phyloP scores from a whole-genome alignment of 2,113 vertebrate genomes.

The Corvus hawaiiensis region DNA sequence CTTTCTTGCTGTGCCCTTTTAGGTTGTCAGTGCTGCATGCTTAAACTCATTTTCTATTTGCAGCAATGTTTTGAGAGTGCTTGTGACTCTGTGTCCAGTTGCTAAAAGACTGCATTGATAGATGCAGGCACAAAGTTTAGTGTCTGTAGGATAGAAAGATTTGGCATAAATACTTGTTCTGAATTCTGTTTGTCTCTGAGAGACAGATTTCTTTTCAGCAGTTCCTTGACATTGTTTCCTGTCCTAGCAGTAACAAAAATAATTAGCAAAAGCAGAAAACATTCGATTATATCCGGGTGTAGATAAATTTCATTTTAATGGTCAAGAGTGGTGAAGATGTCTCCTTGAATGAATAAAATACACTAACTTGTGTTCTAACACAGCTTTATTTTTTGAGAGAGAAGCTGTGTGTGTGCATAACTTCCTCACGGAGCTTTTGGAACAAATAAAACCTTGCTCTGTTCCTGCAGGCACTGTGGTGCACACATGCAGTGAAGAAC shows the following conservation, averaged over 20 bases:
- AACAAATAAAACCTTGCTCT: neutral
- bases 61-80: neutral
- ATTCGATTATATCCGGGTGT: neutral
- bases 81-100: neutral
- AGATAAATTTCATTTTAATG: neutral
- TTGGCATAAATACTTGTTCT: neutral
- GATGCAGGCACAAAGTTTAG: neutral
- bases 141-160: neutral
- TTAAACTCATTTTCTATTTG: neutral
- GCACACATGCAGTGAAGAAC: neutral
- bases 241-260: neutral
- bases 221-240: neutral
- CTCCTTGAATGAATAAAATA: neutral
- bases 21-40: neutral
- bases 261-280: neutral
- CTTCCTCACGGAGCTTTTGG: neutral
- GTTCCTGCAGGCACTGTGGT: neutral
- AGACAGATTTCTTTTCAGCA: neutral
- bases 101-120: neutral
- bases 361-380: neutral
- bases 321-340: neutral
- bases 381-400: neutral
- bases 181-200: neutral
- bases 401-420: neutral
- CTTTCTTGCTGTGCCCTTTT: neutral